Evolutionary conservation across 2,113 vertebrate genomes (phyloP), one percentile per base, ranked within the genome.

Genomic region (Oceanodroma tethys): DNA sequence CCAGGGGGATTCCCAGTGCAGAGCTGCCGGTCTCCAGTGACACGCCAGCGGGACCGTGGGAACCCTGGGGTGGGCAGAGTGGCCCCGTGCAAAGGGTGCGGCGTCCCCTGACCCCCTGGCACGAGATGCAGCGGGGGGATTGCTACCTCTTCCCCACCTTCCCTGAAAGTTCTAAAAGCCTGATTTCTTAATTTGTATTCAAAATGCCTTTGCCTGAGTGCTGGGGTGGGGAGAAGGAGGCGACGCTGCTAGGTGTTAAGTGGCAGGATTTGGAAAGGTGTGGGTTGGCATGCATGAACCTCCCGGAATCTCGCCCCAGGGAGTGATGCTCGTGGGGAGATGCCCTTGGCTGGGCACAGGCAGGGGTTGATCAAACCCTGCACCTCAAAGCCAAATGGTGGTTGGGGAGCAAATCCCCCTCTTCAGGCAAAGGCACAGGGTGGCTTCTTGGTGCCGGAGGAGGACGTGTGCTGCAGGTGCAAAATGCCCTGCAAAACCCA

Each of bases 81-180:
- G 1, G 16, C 36, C 34, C 52, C 1, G 0, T 32, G 84, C 15
- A 29, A 62, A 56, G 26, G 47, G 22, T 30, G 7, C 8, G 26
- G 26, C 18, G 36, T 42, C 8, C 26, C 40, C 62, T 55, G 47
- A 32, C 16, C 1, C 3, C 38, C 20, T n/a, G 20, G 22, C 36
- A 5, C 0, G 2, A 43, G 58, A 16, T 29, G 22, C 34, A 32
- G 30, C 0, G 3, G 8, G 21, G 12, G 9, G 22, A 40, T 63
- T 59, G 13, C 52, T 71, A 22, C 14, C 36, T 11, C 17, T 71
- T 88, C 30, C n/a, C 22, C 21, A n/a, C 17, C 63, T 60, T 47
- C 56, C 6, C 16, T 50, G 25, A 25, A 16, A 10, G 2, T 48
- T 43, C 48, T 50, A 22, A 80, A 52, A 82, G 8, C 21, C 23